Conservation (phyloP, 2,113 vertebrate genomes). For the Thymallus thymallus region DNA sequence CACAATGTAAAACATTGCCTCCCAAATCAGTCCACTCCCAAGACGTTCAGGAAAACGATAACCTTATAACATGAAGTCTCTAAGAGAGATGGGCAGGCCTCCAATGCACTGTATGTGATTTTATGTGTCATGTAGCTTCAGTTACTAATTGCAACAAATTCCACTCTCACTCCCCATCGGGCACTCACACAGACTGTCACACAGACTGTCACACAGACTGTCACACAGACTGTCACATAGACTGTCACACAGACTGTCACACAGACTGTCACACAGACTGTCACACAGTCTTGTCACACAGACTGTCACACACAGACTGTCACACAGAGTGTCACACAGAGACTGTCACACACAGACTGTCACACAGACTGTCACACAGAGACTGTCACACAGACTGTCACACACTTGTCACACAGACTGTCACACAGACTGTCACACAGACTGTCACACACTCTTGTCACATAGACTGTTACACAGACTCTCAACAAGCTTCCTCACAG, state of each 20-base stretch:
- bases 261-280: too few species aligned
- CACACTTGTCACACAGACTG: background rate
- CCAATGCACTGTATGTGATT: background rate
- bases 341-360: conserved; percentile 11
- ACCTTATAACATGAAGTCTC: background rate
- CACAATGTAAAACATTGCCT: conserved; percentile 43
- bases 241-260: too few species aligned
- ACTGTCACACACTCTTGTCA: background rate
- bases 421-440: too few species aligned
- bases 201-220: background rate
- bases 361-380: conserved; percentile 5
- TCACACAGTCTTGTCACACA: too few species aligned
- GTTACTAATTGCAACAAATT: conserved; percentile 3
- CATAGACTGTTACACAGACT: background rate
- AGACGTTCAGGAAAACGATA: background rate
- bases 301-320: too few species aligned
- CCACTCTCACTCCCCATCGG: conserved; percentile 3
- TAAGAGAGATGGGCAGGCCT: background rate
- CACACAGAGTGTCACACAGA: background rate
- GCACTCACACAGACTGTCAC: background rate
- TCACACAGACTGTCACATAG: too few species aligned
- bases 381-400: too few species aligned
- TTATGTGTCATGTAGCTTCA: conserved; percentile 5
- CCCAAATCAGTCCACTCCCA: conserved; percentile 4
- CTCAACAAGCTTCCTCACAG: conserved; percentile 11